phyloP scores from a whole-genome alignment of 2,797 vertebrate genomes.

The Nyctibius grandis region DNA sequence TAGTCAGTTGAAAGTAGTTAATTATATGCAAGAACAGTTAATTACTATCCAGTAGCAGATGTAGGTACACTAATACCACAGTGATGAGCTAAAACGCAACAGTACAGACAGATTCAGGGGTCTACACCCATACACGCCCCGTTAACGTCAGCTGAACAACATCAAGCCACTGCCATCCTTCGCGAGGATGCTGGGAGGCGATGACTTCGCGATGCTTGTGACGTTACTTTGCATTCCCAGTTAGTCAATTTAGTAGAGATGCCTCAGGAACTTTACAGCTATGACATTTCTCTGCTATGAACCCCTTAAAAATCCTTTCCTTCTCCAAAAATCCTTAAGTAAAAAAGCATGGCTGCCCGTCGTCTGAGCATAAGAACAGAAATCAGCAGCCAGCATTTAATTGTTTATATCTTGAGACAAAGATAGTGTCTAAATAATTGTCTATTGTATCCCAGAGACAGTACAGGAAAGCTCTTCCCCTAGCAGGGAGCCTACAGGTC shows the following conservation, averaged over 20 bases:
- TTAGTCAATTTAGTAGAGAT: not conserved
- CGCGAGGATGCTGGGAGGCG: not conserved
- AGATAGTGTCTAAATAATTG: slow-evolving; percentile 56
- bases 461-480: slow-evolving; percentile 57
- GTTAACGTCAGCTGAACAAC: not conserved
- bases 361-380: not conserved
- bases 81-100: not conserved
- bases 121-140: not conserved
- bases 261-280: not conserved
- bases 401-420: slow-evolving; percentile 44
- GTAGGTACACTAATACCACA: not conserved
- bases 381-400: not conserved
- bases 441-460: slow-evolving; percentile 58
- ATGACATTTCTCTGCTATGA: not conserved
- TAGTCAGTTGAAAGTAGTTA: not conserved
- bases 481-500: slow-evolving; percentile 11
- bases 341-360: accelerated
- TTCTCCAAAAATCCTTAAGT: not conserved
- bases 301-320: not conserved
- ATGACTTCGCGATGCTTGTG: accelerated
- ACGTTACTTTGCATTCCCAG: not conserved
- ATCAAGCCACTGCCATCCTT: not conserved
- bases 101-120: not conserved
- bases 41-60: not conserved
- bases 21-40: slow-evolving; percentile 7